phyloP scores from a whole-genome alignment of 2,888 invertebrate genomes.

The Masnerella sp. region DNA sequence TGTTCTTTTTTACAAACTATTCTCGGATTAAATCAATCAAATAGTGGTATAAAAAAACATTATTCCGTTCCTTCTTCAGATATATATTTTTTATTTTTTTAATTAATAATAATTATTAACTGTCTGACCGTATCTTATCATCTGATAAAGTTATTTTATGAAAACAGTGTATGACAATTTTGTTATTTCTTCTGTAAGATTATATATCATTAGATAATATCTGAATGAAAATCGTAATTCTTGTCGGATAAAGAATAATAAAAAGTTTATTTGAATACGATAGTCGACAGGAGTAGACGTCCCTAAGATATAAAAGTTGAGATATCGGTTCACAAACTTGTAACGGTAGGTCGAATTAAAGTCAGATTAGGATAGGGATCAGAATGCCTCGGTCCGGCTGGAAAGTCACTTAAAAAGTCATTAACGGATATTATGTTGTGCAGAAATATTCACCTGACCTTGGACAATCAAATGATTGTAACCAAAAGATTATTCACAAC shows the following conservation, averaged over 20 bases:
- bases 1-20: neutral
- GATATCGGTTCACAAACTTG: constrained; percentile 51
- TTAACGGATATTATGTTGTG: constrained; percentile 66
- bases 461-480: constrained; percentile 41
- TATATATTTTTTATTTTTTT: too few relatives aligned
- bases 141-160: too few relatives aligned
- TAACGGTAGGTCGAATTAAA: constrained; percentile 71
- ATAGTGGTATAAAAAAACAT: too few relatives aligned
- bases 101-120: too few relatives aligned
- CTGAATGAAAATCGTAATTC: too few relatives aligned
- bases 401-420: constrained; percentile 73
- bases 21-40: too few relatives aligned
- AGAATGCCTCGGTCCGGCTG: constrained; percentile 59
- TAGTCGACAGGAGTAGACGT: constrained; percentile 1
- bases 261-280: neutral
- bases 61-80: too few relatives aligned
- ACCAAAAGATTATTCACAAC: neutral
- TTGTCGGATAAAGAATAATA: too few relatives aligned
- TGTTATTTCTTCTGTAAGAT: too few relatives aligned
- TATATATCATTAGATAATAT: too few relatives aligned
- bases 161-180: too few relatives aligned
- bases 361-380: constrained; percentile 67
- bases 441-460: constrained; percentile 54
- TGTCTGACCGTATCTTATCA: too few relatives aligned
- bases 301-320: constrained; percentile 7